phyloP scores from a whole-genome alignment of 2,113 vertebrate species.

The Pavo muticus region DNA sequence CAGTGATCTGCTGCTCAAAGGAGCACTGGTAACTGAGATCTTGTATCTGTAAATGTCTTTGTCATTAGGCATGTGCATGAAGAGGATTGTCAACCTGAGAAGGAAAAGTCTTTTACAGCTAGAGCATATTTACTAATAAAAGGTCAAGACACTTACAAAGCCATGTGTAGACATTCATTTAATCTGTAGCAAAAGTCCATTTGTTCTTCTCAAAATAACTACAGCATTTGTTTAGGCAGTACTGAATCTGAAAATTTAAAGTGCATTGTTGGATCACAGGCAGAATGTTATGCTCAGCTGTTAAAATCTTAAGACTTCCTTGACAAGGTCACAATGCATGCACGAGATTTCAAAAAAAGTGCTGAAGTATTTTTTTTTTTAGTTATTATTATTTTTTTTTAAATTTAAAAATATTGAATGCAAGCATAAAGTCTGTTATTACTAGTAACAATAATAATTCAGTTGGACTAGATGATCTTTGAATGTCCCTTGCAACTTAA shows the following conservation, averaged over 20 bases:
- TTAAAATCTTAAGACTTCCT: background rate
- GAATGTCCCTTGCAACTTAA: background rate
- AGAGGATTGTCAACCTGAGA: background rate
- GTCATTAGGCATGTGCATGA: background rate
- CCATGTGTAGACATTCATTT: background rate
- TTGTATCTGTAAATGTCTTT: background rate
- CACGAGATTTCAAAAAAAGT: background rate
- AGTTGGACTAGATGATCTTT: background rate
- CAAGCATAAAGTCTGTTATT: background rate
- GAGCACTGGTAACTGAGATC: background rate
- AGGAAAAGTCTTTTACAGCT: background rate
- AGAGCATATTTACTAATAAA: background rate
- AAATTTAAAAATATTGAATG: background rate
- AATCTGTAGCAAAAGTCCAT: background rate
- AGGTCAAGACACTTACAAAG: background rate
- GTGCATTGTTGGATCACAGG: background rate
- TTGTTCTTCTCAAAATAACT: background rate
- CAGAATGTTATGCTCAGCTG: background rate
- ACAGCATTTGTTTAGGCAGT: background rate
- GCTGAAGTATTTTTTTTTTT: background rate
- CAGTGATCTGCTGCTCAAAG: background rate
- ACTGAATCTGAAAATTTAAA: background rate
- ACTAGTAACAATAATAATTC: background rate
- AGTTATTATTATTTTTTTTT: background rate
- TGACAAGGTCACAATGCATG: rapidly evolving